Evolutionary conservation across 2,797 vertebrate species (phyloP).

Genomic region (Setipinna tenuifilis): DNA sequence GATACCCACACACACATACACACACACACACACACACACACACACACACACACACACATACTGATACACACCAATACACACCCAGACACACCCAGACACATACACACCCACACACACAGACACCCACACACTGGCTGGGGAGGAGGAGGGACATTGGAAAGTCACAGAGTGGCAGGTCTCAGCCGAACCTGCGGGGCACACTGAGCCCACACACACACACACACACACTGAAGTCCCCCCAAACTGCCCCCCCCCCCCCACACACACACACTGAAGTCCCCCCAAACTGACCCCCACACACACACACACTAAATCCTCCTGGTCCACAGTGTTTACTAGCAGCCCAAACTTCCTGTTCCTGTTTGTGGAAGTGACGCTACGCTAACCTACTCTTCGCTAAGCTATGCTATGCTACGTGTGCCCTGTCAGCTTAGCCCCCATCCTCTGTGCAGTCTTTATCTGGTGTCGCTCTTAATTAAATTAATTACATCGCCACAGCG

Average conservation of each 20-base stretch:
- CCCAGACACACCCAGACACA: neutral
- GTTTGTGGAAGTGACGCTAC: neutral
- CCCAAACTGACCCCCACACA: too few relatives aligned
- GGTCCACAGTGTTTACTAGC: neutral
- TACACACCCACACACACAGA: neutral
- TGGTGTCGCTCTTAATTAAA: neutral
- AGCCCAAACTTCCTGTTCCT: neutral
- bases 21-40: neutral
- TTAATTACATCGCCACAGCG: neutral
- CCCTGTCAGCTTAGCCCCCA: too few relatives aligned
- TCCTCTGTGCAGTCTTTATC: neutral
- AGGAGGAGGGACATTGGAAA: constrained; percentile 26
- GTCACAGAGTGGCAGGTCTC: constrained; percentile 30
- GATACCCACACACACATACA: too few relatives aligned
- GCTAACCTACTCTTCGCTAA: too few relatives aligned
- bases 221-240: too few relatives aligned
- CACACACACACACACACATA: too few relatives aligned
- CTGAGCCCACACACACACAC: neutral
- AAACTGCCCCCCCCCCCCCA: too few relatives aligned
- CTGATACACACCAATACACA: too few relatives aligned
- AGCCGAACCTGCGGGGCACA: neutral
- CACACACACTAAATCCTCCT: too few relatives aligned
- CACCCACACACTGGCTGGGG: neutral
- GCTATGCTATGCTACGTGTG: too few relatives aligned
- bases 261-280: too few relatives aligned